Base-by-base conservation (phyloP, 2,888 invertebrate genomes). In the Habroteleia sp. region DNA sequence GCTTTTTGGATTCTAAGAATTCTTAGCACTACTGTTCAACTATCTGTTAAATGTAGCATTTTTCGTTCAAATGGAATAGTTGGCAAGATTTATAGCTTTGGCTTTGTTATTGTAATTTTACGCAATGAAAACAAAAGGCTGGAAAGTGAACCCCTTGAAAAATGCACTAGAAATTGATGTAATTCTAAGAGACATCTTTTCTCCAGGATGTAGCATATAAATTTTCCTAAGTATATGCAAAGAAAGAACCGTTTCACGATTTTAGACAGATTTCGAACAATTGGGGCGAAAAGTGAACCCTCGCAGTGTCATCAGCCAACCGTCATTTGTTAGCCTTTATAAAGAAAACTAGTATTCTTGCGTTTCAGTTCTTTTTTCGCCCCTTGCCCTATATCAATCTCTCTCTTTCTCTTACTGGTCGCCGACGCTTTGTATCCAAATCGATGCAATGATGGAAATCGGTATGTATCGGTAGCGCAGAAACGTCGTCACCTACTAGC, bases 401-500 rank as follows among this genome's bases (percentile, higher is more conserved):
- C 10, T 17, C 23, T 35, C 58, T 66, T 75, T 72, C 25, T 74
- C 72, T 42, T 60, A 58, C 41, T 65, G 56, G 54, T 77, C 60
- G 72, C 74, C 77, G 74, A 77, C 74, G 58, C 60, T 63, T 74
- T 77, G 72, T 74, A 27, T 11, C 17, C 35, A 8, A 31, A 31
- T 33, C 54, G 5, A 6, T 13, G 29, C 50, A 74, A 72, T 77
- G 74, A 77, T 77, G 60, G 60, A 48, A 33, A 31, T 29, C 27
- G 42, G 25, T 41, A 29, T 75, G 69, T 73, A 74, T 84, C 83
- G 82, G 85, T 84, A 85, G 83, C 84, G 82, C 83, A 76, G 82
- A 83, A 83, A 82, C 83, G 84, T 86, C 87, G 82, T 84, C 86
- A 85, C 86, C 81, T 83, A 77, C 81, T 79, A 50, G 44, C 77